phyloP scores from a whole-genome alignment of 1,140 invertebrate genomes.

The Ruditapes philippinarum region DNA sequence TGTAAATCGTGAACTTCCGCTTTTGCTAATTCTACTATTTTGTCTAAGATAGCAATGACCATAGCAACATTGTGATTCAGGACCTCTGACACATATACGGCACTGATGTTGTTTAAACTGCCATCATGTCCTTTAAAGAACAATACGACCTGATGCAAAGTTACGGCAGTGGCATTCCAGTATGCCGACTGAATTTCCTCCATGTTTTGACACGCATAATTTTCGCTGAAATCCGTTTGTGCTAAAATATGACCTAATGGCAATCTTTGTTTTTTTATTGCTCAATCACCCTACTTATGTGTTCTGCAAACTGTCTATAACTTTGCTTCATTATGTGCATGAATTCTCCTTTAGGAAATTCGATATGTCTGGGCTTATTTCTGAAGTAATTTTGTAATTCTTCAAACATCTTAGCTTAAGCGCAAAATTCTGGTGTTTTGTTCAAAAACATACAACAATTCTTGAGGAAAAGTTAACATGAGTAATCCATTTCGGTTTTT shows the following conservation, averaged over 20 bases:
- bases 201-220: constrained; percentile 60
- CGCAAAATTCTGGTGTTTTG: constrained; percentile 38
- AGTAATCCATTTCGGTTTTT: constrained; percentile 3
- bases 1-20: constrained; percentile 18
- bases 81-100: constrained; percentile 64
- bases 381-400: constrained; percentile 32
- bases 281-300: constrained; percentile 6
- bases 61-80: constrained; percentile 62
- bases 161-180: constrained; percentile 68
- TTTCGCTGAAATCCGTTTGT: constrained; percentile 59
- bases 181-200: constrained; percentile 74
- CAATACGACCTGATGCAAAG: constrained; percentile 64
- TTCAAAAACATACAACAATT: constrained; percentile 37
- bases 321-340: not conserved
- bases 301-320: constrained; percentile 33
- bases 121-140: constrained; percentile 15
- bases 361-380: constrained; percentile 27
- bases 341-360: constrained; percentile 32
- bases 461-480: constrained; percentile 47
- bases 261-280: constrained; percentile 60
- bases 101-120: constrained; percentile 25
- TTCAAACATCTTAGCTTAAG: constrained; percentile 42
- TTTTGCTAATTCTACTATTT: no score
- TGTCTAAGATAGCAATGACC: no score
- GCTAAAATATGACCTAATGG: not conserved